Conservation (phyloP, 53 echinoderm and acorn worm species). For the Actinopyga echinites region DNA sequence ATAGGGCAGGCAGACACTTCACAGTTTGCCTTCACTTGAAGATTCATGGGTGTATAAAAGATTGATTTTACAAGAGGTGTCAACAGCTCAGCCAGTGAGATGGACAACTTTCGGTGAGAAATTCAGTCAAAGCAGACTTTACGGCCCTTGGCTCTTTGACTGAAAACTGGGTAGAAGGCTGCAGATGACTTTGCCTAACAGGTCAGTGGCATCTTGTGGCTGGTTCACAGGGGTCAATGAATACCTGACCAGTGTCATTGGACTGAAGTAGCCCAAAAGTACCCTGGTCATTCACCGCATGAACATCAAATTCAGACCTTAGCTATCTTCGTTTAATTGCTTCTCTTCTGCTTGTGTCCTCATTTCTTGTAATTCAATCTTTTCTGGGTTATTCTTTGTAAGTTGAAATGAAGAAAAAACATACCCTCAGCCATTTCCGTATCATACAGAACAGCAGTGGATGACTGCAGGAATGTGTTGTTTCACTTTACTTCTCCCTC, state of each 20-base stretch:
- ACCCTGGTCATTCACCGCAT: constrained; percentile 26
- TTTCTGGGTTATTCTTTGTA: constrained; percentile 40
- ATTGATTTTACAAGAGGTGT: constrained; percentile 35
- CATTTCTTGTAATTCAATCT: constrained; percentile 30
- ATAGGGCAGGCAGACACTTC: constrained; percentile 20
- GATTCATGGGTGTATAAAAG: constrained; percentile 37
- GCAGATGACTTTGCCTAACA: not conserved
- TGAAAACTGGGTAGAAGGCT: constrained; percentile 16
- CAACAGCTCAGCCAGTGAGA: constrained; percentile 15
- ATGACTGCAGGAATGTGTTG: not conserved
- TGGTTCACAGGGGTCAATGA: constrained; percentile 32
- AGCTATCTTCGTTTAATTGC: constrained; percentile 33
- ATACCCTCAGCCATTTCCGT: no score
- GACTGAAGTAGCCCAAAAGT: constrained; percentile 23
- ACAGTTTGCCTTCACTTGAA: constrained; percentile 6
- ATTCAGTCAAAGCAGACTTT: constrained; percentile 11
- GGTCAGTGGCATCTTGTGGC: constrained; percentile 32
- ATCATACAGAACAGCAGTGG: not conserved
- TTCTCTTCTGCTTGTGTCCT: constrained; percentile 25
- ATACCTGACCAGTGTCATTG: constrained; percentile 32
- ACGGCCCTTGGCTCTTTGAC: constrained; percentile 30
- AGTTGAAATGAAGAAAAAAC: constrained; percentile 16
- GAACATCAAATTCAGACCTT: constrained; percentile 27
- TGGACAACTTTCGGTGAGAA: constrained; percentile 31
- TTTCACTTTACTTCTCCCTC: not conserved